phyloP scores from a whole-genome alignment of 2,888 invertebrate species.

The Dioctria linearis region DNA sequence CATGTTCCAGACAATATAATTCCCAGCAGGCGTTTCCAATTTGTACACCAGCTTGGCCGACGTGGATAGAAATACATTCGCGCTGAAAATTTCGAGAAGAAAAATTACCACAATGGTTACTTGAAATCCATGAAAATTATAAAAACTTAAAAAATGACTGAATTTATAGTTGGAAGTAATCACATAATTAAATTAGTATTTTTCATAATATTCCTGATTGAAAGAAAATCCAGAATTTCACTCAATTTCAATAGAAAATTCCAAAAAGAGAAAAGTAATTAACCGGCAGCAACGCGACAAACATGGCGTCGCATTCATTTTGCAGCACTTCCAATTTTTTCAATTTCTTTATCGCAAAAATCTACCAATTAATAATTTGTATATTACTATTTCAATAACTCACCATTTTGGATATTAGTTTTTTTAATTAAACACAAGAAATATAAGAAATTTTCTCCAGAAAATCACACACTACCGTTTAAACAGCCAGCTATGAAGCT shows the following conservation, averaged over 20 bases:
- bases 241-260: not conserved
- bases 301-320: not conserved
- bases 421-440: constrained; percentile 1
- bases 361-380: not conserved
- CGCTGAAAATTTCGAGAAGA: constrained; percentile 71
- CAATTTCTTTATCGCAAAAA: not conserved
- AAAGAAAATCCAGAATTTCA: not conserved
- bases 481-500: constrained; percentile 79
- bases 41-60: constrained; percentile 71
- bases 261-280: no score
- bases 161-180: no score
- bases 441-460: constrained; percentile 3
- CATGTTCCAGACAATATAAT: constrained; percentile 83
- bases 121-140: not conserved
- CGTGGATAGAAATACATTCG: constrained; percentile 78
- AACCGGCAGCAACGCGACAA: constrained; percentile 3
- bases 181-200: no score
- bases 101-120: constrained; percentile 1
- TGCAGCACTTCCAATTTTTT: no score
- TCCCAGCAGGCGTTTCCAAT: constrained; percentile 78
- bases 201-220: no score
- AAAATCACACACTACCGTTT: constrained; percentile 22
- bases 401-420: constrained; percentile 29
- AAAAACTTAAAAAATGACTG: no score
- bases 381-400: not conserved